Conservation (phyloP, 2,797 vertebrate species). For the Chiloscyllium punctatum region DNA sequence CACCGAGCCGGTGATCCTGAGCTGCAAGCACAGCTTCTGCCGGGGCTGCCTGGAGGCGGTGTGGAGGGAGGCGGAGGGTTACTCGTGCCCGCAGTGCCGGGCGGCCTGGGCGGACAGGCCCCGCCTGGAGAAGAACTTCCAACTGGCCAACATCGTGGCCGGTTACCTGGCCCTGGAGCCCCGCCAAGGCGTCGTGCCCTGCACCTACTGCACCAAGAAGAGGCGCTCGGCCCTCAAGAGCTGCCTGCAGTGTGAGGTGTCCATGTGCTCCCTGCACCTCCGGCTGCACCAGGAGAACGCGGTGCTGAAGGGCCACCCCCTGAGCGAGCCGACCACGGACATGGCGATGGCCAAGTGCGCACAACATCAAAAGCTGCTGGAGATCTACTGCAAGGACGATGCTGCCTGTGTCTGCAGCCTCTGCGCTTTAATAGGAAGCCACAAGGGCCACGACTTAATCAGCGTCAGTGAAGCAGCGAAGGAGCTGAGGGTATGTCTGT, state of each 20-base stretch:
- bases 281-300: neutral
- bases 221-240: neutral
- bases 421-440: constrained; percentile 38
- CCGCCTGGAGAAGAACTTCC: constrained; percentile 33
- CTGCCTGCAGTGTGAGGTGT: constrained; percentile 38
- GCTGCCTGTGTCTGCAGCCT: constrained; percentile 31
- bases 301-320: neutral
- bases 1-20: constrained; percentile 29
- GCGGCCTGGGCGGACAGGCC: neutral
- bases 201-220: constrained; percentile 33
- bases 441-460: constrained; percentile 49
- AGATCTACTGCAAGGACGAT: constrained; percentile 40
- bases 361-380: constrained; percentile 32
- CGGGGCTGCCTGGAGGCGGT: constrained; percentile 1
- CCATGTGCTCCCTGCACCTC: constrained; percentile 33
- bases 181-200: neutral
- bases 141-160: constrained; percentile 27
- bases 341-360: constrained; percentile 18
- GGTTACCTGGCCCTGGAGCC: neutral
- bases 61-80: neutral
- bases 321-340: neutral
- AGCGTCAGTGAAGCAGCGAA: constrained; percentile 13
- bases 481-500: neutral
- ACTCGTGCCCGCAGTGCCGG: constrained; percentile 28
- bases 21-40: constrained; percentile 38